Base-by-base conservation (phyloP, 1,140 invertebrate species). In the Drosophila punjabiensis region DNA sequence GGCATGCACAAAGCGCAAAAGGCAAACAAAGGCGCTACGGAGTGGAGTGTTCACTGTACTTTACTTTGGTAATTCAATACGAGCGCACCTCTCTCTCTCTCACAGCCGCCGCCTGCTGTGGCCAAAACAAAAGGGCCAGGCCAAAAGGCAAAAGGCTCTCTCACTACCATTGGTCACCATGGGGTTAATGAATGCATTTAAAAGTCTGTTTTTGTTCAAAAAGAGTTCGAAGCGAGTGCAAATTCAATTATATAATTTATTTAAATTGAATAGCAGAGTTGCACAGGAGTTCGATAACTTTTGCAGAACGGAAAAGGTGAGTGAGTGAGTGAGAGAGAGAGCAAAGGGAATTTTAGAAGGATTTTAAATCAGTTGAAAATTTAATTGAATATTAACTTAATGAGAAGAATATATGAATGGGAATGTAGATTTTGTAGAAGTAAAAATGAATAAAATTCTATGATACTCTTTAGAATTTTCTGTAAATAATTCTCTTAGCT, bases 1-100 rank as follows among this genome's bases (percentile, higher is more conserved):
- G 77, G 81, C 77, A 88, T 83, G 74, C 85, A 88, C 83, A 87
- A 87, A 87, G 83, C 76, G 60, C 64, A 80, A 68, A 83, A 67
- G 70, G 63, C 65, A 81, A 83, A 88, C 81, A 88, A 88, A 88
- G 74, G 81, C 45, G 20, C 56, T 28, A 10, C 55, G 55, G 43
- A 50, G 59, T 53, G 30, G 45, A 74, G 61, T 62, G 75, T 53
- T 55, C 65, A 77, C 66, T 79, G 76, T 71, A 79, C 66, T 79
- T 64, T 65, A 79, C 66, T 79, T 64, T 59, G 66, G 76, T 79
- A 79, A 79, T 79, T 79, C 59, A 79, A 79, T 79, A 79, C 70
- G 53, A 50, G 37, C 14, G 35, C 28, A 28, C 56, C 56, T n/a
- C 52, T 47, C 24, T 13, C 58, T 20, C 18, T n/a, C 53, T 32